phyloP scores from a whole-genome alignment of 2,797 vertebrate species.

The Anabacerthia variegaticeps region DNA sequence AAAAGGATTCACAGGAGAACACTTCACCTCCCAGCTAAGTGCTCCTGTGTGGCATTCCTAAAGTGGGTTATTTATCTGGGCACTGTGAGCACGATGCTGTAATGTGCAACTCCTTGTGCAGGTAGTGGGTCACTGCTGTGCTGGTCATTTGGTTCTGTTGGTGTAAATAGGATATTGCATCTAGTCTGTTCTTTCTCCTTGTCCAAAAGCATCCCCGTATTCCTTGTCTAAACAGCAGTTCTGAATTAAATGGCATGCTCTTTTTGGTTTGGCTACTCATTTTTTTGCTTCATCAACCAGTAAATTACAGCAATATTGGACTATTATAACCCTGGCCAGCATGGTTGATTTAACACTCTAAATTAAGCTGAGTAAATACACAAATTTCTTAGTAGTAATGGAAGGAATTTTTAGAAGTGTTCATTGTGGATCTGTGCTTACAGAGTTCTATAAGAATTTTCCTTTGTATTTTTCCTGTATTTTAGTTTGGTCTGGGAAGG shows the following conservation, averaged over 20 bases:
- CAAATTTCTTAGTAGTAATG: not conserved
- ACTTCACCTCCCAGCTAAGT: not conserved
- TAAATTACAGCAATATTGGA: not conserved
- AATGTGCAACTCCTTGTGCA: not conserved
- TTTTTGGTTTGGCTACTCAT: not conserved
- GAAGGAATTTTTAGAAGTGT: not conserved
- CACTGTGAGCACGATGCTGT: not conserved
- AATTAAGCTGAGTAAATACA: not conserved
- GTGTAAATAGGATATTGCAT: not conserved
- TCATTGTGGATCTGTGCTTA: not conserved
- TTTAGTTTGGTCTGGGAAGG: not conserved
- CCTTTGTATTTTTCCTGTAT: not conserved
- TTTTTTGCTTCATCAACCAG: not conserved
- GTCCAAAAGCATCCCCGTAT: not conserved
- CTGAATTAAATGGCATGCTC: not conserved
- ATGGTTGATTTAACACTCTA: not conserved
- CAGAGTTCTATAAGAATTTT: not conserved
- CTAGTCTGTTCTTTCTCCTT: not conserved
- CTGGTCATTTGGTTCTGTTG: not conserved
- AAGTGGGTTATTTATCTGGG: not conserved
- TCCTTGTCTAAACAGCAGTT: not conserved
- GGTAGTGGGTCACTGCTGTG: not conserved
- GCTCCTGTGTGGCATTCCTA: not conserved
- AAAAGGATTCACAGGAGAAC: rapidly evolving
- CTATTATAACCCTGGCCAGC: not conserved